phyloP scores from a whole-genome alignment of 2,888 invertebrate genomes.

The Pristionchus exspectatus region DNA sequence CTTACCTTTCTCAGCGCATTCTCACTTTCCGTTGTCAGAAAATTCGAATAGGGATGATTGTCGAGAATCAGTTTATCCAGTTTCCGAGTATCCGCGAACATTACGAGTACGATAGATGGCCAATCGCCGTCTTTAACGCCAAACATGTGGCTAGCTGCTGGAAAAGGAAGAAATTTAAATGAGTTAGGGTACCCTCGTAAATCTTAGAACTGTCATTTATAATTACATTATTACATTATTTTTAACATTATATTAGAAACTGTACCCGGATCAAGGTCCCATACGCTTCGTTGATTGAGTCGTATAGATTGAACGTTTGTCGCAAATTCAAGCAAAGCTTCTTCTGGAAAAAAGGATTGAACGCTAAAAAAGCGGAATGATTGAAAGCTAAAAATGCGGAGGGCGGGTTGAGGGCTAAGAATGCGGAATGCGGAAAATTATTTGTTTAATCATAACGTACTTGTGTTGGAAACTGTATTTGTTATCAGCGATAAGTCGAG shows the following conservation, averaged over 20 bases:
- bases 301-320: too few relatives aligned
- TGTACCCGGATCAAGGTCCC: too few relatives aligned
- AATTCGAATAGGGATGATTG: neutral
- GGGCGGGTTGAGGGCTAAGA: too few relatives aligned
- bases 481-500: neutral
- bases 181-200: too few relatives aligned
- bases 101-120: neutral
- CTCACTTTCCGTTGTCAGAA: neutral
- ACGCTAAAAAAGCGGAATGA: neutral
- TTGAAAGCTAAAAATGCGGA: too few relatives aligned
- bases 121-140: neutral
- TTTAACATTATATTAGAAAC: too few relatives aligned
- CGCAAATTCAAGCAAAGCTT: too few relatives aligned
- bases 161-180: neutral
- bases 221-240: too few relatives aligned
- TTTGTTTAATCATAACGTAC: neutral
- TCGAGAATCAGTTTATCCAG: neutral
- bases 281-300: too few relatives aligned
- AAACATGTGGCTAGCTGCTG: neutral
- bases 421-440: neutral
- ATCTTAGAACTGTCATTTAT: too few relatives aligned
- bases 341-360: too few relatives aligned
- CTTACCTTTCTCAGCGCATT: neutral
- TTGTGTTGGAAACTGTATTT: neutral
- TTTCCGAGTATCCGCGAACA: neutral